Conservation (phyloP, 2,797 vertebrate genomes). For the Platalea minor region DNA sequence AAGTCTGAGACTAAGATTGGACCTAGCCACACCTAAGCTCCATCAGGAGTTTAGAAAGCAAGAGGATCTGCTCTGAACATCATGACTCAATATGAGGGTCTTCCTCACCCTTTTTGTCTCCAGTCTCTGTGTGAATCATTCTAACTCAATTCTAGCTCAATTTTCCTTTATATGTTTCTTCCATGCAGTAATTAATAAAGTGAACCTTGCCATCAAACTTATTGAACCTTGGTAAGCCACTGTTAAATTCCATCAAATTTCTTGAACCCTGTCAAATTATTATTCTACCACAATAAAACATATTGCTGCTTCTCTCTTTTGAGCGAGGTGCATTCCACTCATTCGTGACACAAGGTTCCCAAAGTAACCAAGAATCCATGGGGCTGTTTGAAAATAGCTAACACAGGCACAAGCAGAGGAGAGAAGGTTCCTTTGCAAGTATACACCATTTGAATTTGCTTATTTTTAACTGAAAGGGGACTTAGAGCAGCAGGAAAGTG, state of each 20-base stretch:
- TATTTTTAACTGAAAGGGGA: background rate
- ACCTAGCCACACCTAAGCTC: background rate
- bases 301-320: background rate
- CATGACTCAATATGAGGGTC: background rate
- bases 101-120: background rate
- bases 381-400: background rate
- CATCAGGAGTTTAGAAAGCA: background rate
- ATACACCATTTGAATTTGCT: background rate
- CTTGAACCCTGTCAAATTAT: background rate
- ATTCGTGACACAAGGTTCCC: background rate
- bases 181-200: background rate
- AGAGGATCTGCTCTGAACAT: background rate
- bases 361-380: background rate
- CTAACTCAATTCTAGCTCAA: background rate
- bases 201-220: background rate
- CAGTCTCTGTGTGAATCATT: background rate
- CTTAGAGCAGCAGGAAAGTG: background rate
- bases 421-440: background rate
- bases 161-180: background rate
- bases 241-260: background rate
- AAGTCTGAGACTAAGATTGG: background rate
- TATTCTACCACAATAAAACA: background rate
- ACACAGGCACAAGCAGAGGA: background rate
- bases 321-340: background rate
- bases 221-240: background rate